These are phyloP conservation scores for Hucho hucho DNA, from an alignment of 2,113 vertebrate genomes.

Conservation along the genomic window DNA sequence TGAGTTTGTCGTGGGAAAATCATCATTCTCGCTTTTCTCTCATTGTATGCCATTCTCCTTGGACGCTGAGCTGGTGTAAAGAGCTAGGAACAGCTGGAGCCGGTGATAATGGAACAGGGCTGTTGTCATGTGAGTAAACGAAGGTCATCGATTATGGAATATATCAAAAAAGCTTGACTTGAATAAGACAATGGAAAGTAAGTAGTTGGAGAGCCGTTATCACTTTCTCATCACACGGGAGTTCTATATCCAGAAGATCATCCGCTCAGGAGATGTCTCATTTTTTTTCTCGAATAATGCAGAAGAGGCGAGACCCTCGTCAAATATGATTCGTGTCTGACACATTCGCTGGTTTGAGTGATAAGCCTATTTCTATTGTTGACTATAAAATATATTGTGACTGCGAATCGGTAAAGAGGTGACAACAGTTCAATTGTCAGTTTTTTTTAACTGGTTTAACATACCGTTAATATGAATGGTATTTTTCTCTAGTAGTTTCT, in stretches of 20 bases:
- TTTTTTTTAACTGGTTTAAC: conserved; percentile 13
- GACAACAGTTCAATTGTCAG: conserved; percentile 45
- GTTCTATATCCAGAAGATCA: conserved; percentile 24
- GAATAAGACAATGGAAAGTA: conserved; percentile 21
- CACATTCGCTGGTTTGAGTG: conserved; percentile 6
- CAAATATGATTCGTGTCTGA: no score
- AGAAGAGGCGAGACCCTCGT: conserved; percentile 22
- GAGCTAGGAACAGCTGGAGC: conserved; percentile 42
- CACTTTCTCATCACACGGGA: conserved; percentile 11
- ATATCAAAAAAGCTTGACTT: background rate
- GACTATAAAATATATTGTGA: conserved; percentile 39
- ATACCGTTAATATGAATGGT: conserved; percentile 3
- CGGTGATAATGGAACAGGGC: conserved; percentile 55
- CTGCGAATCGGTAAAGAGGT: conserved; percentile 50
- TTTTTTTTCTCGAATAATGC: conserved; percentile 57
- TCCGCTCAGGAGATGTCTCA: conserved; percentile 42
- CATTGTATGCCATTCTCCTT: conserved; percentile 52
- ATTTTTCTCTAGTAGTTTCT: background rate
- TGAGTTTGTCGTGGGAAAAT: conserved; percentile 9
- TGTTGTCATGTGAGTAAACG: conserved; percentile 35
- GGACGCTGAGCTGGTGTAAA: conserved; percentile 67
- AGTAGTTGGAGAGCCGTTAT: conserved; percentile 34
- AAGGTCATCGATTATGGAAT: background rate
- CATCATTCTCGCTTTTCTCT: conserved; percentile 27
- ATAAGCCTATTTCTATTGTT: conserved; percentile 41